Base-by-base conservation (phyloP, 2,113 vertebrate genomes). In the Laterallus jamaicensis region DNA sequence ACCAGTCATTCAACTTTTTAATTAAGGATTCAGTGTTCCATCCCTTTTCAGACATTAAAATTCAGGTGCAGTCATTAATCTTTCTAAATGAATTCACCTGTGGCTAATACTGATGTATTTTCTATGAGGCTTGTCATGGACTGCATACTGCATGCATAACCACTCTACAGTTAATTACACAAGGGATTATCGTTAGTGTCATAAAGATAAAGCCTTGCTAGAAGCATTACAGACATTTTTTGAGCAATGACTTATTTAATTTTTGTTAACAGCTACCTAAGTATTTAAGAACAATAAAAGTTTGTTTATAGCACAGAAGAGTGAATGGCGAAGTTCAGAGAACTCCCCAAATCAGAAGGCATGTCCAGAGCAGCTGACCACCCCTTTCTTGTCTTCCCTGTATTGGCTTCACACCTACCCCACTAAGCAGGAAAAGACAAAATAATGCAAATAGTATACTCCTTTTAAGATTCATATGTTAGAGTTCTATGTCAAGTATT, bases 1-100 rank as follows among this genome's bases (percentile, higher is more conserved):
- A 98, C 98, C 96, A 98, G 97, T 98, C 98, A 98, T 98, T 98
- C 98, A 98, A 97, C 97, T 98, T 98, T 98, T 98, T 98, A 98
- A 98, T 98, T 98, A 98, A 98, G 98, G 98, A 98, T 98, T 98
- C 98, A 98, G 97, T 96, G 97, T 98, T 98, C 98, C 98, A 97
- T 98, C 97, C 98, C 97, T 98, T 98, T 97, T 96, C 96, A 98
- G 97, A 97, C 98, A 98, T 98, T 98, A 98, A 98, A 98, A 98
- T 98, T 98, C 98, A 98, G 98, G 98, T 98, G 97, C 97, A 98
- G 98, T 98, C 98, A 98, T 98, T 98, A 98, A 98, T 98, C 98
- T 98, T 98, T 98, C 98, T 98, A 98, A 98, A 98, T 96, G 98
- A 98, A 98, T 98, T 98, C 98, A 98, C 98, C 98, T 98, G 98